These are phyloP conservation scores for Tetrapedia diversipes DNA, from an alignment of 2,888 invertebrate species.

Conservation along the genomic window DNA sequence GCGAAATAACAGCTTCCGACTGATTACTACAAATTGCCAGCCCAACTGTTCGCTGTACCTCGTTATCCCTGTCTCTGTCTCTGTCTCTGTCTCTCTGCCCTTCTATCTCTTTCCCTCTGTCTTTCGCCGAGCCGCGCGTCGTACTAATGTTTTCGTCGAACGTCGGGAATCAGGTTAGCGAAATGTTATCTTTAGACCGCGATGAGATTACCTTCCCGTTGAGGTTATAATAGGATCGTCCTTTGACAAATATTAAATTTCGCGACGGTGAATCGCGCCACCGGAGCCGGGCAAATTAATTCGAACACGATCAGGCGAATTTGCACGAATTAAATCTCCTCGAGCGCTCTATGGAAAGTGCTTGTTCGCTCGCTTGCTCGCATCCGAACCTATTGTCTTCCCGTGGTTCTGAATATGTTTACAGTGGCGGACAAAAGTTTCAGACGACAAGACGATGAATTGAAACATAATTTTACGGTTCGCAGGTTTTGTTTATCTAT, in stretches of 20 bases:
- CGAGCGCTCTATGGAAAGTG: neutral
- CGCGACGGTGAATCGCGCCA: slow-evolving; percentile 7
- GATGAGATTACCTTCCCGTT: slow-evolving; percentile 36
- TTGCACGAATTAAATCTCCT: slow-evolving; percentile 17
- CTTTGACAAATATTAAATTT: slow-evolving; percentile 51
- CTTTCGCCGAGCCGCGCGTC: neutral
- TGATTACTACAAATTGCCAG: slow-evolving; percentile 38
- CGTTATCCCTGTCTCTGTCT: too few species aligned
- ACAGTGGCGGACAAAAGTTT: too few species aligned
- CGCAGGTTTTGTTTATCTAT: too few species aligned
- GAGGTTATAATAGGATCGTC: slow-evolving; percentile 25
- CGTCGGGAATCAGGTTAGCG: slow-evolving; percentile 44
- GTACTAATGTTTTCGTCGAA: slow-evolving; percentile 43
- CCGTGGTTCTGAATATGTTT: too few species aligned
- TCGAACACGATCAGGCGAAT: slow-evolving; percentile 20
- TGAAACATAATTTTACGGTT: too few species aligned
- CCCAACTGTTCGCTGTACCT: neutral
- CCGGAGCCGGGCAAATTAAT: slow-evolving; percentile 18
- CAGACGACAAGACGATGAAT: too few species aligned
- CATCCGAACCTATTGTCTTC: too few species aligned
- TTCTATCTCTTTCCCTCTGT: too few species aligned
- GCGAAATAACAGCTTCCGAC: slow-evolving; percentile 40
- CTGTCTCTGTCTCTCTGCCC: too few species aligned
- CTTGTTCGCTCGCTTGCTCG: too few species aligned
- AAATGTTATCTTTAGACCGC: slow-evolving; percentile 48